Evolutionary conservation across 2,797 vertebrate species (phyloP).

Genomic region (Lepilemur ruficaudatus): DNA sequence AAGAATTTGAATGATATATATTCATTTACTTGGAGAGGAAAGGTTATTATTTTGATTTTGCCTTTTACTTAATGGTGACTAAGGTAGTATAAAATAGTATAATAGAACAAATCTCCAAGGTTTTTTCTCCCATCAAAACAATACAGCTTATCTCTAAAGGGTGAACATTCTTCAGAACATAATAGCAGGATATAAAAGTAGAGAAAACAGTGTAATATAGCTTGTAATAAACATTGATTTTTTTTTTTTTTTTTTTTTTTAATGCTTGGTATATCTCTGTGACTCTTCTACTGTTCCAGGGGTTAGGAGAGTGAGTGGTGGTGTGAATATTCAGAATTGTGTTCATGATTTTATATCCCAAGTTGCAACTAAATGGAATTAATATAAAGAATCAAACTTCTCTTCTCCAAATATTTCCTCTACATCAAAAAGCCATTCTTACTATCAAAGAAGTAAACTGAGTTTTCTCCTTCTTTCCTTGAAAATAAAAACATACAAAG

Average conservation of each 20-base stretch:
- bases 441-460: not conserved
- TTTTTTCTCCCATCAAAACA: not conserved
- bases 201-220: not conserved
- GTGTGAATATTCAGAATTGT: not conserved
- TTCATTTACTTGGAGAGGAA: not conserved
- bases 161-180: not conserved
- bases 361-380: not conserved
- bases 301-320: not conserved
- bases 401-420: not conserved
- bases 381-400: not conserved
- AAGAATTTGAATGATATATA: not conserved
- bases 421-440: not conserved
- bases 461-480: not conserved
- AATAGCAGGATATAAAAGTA: not conserved
- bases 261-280: not conserved
- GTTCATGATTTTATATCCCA: slow-evolving; percentile 33
- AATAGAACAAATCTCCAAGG: not conserved
- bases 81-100: not conserved
- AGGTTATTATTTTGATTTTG: not conserved
- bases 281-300: not conserved
- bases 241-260: no score
- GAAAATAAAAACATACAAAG: not conserved
- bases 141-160: not conserved
- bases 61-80: not conserved
- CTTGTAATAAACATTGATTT: not conserved